Base-by-base conservation (phyloP, 2,888 invertebrate species). In the Eledone cirrhosa region DNA sequence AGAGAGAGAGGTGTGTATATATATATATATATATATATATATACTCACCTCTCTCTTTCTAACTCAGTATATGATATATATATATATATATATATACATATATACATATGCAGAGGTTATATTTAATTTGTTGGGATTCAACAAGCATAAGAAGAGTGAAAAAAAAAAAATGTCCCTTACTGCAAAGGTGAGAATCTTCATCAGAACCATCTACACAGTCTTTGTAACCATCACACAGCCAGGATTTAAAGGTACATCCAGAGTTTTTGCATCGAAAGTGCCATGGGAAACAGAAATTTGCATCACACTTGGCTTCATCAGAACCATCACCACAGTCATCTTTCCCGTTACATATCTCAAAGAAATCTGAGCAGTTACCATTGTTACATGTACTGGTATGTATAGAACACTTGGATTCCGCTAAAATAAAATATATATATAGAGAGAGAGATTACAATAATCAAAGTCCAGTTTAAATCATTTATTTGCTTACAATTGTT, bases 181-280 rank as follows among this genome's bases (percentile, higher is more conserved):
- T 84, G 80, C 87, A 88, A 19, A 81, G 78, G 11, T 79, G 75
- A 5, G 79, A 14, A 2, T 80, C 77, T 82, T 90, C 90, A 81
- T 90, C 90, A 16, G 86, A 85, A 24, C 83, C 82, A 78, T 90
- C 90, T 0, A 85, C 87, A 79, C 90, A 90, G 79, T 90, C 90
- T 80, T 88, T 84, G 14, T 86, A 86, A 0, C 85, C 84, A 77
- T 90, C 90, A 85, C 90, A 90, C 59, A 85, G 80, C 89, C 89
- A 89, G 22, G 78, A 84, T 47, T 83, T 82, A 1, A 88, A 86
- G 22, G 90, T 87, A 82, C 90, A 90, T 80, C 87, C 95, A 41
- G 41, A 0, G 2, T 98, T 99, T 59, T 94, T 94, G 89, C 99
- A 99, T 0, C 97, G 97, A 88, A 98, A 98, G 90, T 98, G 97